Evolutionary conservation across 2,888 invertebrate genomes (phyloP), one percentile per base, ranked within the genome.

Genomic region (Amorpha juglandis): DNA sequence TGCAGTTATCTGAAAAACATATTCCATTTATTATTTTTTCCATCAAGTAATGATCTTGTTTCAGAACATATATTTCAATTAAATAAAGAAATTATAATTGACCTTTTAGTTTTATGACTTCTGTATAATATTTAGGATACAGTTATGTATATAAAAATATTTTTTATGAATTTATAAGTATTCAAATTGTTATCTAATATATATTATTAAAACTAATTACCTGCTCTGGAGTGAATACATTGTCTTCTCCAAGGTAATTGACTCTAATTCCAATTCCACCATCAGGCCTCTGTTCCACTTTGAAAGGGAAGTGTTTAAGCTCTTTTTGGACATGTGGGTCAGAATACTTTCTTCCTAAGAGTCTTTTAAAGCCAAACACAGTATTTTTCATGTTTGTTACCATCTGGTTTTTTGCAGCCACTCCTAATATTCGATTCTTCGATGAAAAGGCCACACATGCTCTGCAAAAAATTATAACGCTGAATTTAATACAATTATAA

Each of bases 301-400:
- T 95, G 87, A 96, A 99, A 63, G 98, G 97, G 77, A 98, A 94
- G 85, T 95, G 94, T 79, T 95, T 94, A 52, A 97, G 87, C 89
- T 99, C 99, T 81, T 95, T 95, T 86, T 98, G 97, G 51, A 98
- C 97, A 82, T 96, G 95, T 19, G 97, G 97, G 92, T 99, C 99
- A 76, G 96, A 95, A 88, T 95, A 98, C 86, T 97, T 97, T 80
- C 99, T 95, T 67, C 99, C 99, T 80, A 99, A 91, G 64, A 99
- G 94, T 80, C 98, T 95, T 91, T 99, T 99, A 89, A 99, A 98
- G 70, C 97, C 97, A 91, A 96, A 96, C 68, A 99, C 95, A 70
- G 99, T 99, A 88, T 99, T 99, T 90, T 98, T 98, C 95, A 99
- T 96, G 87, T 99, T 99, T 78, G 99, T 98, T 65, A 98, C 97